Evolutionary conservation across 2,888 invertebrate species (phyloP), one percentile per base, ranked within the genome.

Genomic region (Nomada fucata): DNA sequence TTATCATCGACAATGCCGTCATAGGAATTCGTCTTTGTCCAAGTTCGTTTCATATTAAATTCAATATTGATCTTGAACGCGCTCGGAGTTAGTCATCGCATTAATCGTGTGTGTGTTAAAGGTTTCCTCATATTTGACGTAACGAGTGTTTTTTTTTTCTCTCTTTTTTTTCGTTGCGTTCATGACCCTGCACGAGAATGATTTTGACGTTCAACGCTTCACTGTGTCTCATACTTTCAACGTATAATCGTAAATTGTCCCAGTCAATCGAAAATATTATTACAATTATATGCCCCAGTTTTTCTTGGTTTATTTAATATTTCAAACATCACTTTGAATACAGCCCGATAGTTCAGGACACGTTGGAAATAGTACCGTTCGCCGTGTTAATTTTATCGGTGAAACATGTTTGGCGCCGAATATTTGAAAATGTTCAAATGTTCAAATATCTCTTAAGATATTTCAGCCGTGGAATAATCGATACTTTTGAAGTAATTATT

Each of bases 41-140:
- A 47, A 57, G 44, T 80, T 61, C 57, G 15, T 47, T 52, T 18
- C 1, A 47, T 23, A 68, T 26, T 53, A 44, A 61, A 52, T 75
- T 52, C 50, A 65, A 67, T 74, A 70, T 74, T 74, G 47, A 82
- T 82, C 63, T 73, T 68, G 67, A 29, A 53, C 77, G 61, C 63
- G 18, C 26, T 42, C 29, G 23, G 67, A 64, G 67, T 77, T 82
- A 82, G 47, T 82, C 74, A 77, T 67, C 74, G 52, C 4, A n/a
- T 36, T 68, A 80, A 55, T 64, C 36, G 13, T 13, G 29, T 18
- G 18, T 15, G 11, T 26, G 18, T 18, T 36, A n/a, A 29, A 67
- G 23, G 2, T 29, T 53, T 55, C 10, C 11, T 47, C 23, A 18
- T 18, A 53, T 29, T 44, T 18, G 36, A 20, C 61, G 13, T n/a